Percentiles rank a stretch among this genome's conserved stretches.
phyloP scores from a whole-genome alignment of 1,140 invertebrate genomes.

The Drosophila biarmipes region DNA sequence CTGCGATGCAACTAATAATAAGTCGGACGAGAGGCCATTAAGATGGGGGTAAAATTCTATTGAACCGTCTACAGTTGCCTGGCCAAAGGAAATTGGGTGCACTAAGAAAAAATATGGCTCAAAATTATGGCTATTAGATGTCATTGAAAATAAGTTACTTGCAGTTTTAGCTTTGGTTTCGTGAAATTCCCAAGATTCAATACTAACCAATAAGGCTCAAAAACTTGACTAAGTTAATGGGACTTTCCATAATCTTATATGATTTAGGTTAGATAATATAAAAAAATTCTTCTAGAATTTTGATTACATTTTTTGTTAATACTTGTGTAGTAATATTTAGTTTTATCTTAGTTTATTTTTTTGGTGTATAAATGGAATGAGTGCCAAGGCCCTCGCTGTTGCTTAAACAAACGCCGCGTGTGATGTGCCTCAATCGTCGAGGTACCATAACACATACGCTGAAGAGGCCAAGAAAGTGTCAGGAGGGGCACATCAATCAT shows the following conservation, averaged over 20 bases:
- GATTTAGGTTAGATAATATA: no score
- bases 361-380: neutral
- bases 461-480: constrained; percentile 39
- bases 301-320: neutral
- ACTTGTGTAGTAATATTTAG: neutral
- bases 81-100: constrained; percentile 5
- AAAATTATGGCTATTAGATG: neutral
- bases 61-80: constrained; percentile 31
- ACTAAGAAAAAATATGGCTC: neutral
- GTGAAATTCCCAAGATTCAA: no score
- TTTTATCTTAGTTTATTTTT: neutral
- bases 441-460: constrained; percentile 30
- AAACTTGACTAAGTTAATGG: no score
- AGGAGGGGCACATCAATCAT: constrained; percentile 71
- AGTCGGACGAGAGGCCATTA: constrained; percentile 28
- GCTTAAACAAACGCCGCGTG: constrained; percentile 67
- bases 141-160: no score
- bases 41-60: constrained; percentile 39
- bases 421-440: constrained; percentile 67
- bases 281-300: neutral
- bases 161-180: no score
- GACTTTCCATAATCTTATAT: no score
- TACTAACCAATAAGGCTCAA: no score
- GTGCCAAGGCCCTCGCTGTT: constrained; percentile 20
- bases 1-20: constrained; percentile 45